Conservation (phyloP, 2,113 vertebrate species). For the Saimiri boliviensis region DNA sequence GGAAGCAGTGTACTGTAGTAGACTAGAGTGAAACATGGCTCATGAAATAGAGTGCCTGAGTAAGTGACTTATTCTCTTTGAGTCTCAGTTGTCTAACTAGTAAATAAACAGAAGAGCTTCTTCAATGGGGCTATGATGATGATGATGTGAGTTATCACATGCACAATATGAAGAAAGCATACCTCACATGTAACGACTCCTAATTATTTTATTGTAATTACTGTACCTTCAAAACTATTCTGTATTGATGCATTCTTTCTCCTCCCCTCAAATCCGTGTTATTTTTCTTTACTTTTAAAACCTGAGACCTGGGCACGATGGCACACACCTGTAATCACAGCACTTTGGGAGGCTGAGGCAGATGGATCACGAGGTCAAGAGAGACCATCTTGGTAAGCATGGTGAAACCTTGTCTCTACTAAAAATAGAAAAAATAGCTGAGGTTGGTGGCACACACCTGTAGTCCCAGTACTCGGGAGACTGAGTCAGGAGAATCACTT, state of each 20-base stretch:
- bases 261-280: not conserved
- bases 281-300: not conserved
- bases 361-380: too few species aligned
- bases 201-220: not conserved
- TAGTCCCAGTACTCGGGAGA: too few species aligned
- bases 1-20: accelerated
- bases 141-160: not conserved
- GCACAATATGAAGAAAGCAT: not conserved
- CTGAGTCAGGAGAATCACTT: too few species aligned
- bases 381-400: too few species aligned
- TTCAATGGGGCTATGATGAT: not conserved
- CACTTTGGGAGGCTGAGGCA: too few species aligned
- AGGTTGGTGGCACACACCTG: too few species aligned
- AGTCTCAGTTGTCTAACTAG: not conserved
- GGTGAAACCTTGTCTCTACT: too few species aligned
- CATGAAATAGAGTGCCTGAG: not conserved
- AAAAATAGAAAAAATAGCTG: too few species aligned
- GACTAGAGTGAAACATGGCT: not conserved
- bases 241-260: not conserved
- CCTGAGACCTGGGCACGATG: not conserved
- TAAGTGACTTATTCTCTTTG: not conserved
- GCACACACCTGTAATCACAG: too few species aligned
- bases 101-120: not conserved
- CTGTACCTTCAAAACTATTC: not conserved
- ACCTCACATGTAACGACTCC: not conserved